phyloP scores from a whole-genome alignment of 2,113 vertebrate species.

The Eulacestoma nigropectus region DNA sequence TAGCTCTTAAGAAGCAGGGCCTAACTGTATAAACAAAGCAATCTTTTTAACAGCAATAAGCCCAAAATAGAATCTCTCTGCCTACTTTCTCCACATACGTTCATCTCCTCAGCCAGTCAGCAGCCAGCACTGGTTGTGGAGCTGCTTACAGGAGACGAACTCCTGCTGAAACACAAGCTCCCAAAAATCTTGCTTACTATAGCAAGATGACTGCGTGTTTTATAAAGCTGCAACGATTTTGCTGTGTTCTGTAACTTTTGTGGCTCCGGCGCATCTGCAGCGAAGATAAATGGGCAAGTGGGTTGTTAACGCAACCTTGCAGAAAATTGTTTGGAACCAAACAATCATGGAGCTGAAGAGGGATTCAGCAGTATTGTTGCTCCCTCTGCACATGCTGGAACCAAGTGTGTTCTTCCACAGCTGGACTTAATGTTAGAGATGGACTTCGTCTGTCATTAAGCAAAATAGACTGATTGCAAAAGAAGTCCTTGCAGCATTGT shows the following conservation, averaged over 20 bases:
- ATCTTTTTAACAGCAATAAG: neutral
- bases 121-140: neutral
- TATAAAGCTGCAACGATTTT: neutral
- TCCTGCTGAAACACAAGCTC: neutral
- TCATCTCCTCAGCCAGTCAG: neutral
- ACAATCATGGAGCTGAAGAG: neutral
- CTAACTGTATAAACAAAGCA: neutral
- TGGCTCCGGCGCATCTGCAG: neutral
- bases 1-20: neutral
- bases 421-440: neutral
- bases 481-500: neutral
- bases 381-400: neutral
- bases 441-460: neutral
- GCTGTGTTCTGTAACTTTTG: neutral
- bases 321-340: neutral
- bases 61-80: neutral
- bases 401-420: neutral
- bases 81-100: neutral
- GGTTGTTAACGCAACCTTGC: neutral
- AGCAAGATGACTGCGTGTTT: neutral
- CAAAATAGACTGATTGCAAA: neutral
- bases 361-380: neutral
- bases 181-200: neutral
- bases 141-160: neutral
- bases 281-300: neutral